Evolutionary conservation across 2,113 vertebrate species (phyloP), one percentile per base, ranked within the genome.

Genomic region (Sphaerodactylus townsendi): DNA sequence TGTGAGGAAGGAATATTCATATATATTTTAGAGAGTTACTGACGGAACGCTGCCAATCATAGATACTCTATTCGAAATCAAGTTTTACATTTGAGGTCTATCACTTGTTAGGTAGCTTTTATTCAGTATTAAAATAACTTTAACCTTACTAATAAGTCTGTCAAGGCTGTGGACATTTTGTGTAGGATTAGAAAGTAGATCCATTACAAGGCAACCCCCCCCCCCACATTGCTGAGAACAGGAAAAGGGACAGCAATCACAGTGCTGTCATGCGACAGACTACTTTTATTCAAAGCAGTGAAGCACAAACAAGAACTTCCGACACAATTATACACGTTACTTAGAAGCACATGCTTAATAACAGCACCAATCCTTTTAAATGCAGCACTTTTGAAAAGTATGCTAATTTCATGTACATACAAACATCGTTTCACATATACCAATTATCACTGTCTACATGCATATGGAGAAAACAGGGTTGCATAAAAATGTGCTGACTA

Each of bases 1-100:
- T 99, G 92, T 78, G 89, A 85, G 86, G 88, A 69, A 94, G 75
- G 86, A 94, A 90, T 77, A 87, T 0, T 68, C 73, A 93, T 90
- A 95, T 90, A 93, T 93, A 92, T 84, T 86, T 93, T 3, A 92
- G 87, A 92, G 79, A 94, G 68, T 83, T 48, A 85, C 85, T 93
- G 41, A 88, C 50, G 93, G 65, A 92, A 93, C 89, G 93, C 88
- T 53, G 74, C 68, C 84, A 93, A 91, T 48, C 76, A 90, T 59
- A 68, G 85, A 90, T 50, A 87, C 35, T 15, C 48, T 39, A 85
- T 11, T 88, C 0, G 37, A 73, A 89, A 90, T 72, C 21, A 70
- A 66, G 85, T 46, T 25, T 15, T 3, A 86, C 28, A 14, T 25
- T 78, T 81, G 75, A 69, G 23, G 35, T 74, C 69, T 91, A 79